Evolutionary conservation across 2,797 vertebrate genomes (phyloP).

Genomic region (Stomatorhinus walkeri): DNA sequence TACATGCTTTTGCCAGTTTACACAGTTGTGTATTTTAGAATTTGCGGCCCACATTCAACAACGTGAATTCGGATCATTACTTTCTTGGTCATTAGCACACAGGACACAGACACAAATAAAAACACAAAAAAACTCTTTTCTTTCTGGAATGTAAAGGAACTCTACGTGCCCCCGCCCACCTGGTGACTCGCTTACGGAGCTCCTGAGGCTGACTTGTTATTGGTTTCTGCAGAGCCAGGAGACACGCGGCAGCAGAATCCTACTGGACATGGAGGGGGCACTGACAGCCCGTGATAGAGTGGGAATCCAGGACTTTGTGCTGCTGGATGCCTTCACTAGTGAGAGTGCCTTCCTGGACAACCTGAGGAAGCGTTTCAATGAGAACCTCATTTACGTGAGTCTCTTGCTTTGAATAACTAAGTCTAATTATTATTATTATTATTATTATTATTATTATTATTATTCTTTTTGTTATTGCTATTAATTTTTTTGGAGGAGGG

Average conservation of each 20-base stretch:
- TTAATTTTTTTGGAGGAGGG: not conserved
- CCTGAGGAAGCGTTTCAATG: conserved; percentile 82
- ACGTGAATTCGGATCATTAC: not conserved
- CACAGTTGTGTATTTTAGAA: not conserved
- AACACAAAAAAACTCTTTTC: not conserved
- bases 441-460: not conserved
- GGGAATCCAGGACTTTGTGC: conserved; percentile 91
- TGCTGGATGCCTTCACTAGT: conserved; percentile 83
- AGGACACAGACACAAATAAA: not conserved
- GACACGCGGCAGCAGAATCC: conserved; percentile 62
- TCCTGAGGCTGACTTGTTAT: conserved; percentile 1
- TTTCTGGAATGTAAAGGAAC: not conserved
- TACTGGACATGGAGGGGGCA: conserved; percentile 78
- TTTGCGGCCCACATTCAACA: not conserved
- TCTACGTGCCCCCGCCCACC: not conserved
- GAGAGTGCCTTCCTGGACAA: conserved; percentile 87
- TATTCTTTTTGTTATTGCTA: not conserved
- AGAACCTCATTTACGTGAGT: conserved; percentile 93
- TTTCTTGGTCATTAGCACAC: not conserved
- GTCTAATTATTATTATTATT: not conserved
- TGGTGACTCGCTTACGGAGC: not conserved
- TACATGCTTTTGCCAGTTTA: not conserved
- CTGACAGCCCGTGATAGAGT: conserved; percentile 85
- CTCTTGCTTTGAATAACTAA: not conserved
- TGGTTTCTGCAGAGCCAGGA: conserved; percentile 61